These are phyloP conservation scores for Drosophila malerkotliana DNA, from an alignment of 1,140 invertebrate species.

Conservation along the genomic window DNA sequence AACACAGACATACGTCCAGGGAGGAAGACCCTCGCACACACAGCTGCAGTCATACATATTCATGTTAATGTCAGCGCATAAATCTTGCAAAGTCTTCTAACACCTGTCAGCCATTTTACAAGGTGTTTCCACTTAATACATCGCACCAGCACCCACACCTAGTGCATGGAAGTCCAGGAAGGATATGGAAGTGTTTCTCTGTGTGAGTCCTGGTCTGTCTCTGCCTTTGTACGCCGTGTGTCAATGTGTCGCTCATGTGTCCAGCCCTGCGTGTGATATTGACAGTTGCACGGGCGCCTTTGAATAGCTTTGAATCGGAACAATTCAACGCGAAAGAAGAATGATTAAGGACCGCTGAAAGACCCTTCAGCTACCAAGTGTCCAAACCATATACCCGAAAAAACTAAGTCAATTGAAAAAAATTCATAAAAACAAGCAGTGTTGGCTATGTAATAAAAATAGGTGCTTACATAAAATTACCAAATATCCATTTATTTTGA, in stretches of 20 bases:
- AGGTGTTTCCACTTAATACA: conserved; percentile 82
- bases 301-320: conserved; percentile 27
- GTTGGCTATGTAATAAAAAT: too few species aligned
- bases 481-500: too few species aligned
- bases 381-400: neutral
- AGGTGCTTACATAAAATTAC: too few species aligned
- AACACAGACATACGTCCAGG: conserved; percentile 13
- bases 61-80: conserved; percentile 82
- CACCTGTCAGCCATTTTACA: conserved; percentile 82
- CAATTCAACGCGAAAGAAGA: conserved; percentile 13
- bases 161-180: conserved; percentile 10
- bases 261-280: conserved; percentile 77
- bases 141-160: conserved; percentile 38
- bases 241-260: conserved; percentile 81
- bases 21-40: conserved; percentile 9
- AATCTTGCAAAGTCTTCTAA: conserved; percentile 82
- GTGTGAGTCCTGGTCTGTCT: conserved; percentile 27
- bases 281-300: conserved; percentile 60
- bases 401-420: neutral
- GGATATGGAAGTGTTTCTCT: conserved; percentile 26
- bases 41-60: conserved; percentile 72
- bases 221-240: conserved; percentile 77
- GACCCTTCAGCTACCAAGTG: conserved; percentile 7
- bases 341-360: neutral
- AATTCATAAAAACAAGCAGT: too few species aligned